phyloP scores from a whole-genome alignment of 2,888 invertebrate genomes.

The Ormyrus rosae region DNA sequence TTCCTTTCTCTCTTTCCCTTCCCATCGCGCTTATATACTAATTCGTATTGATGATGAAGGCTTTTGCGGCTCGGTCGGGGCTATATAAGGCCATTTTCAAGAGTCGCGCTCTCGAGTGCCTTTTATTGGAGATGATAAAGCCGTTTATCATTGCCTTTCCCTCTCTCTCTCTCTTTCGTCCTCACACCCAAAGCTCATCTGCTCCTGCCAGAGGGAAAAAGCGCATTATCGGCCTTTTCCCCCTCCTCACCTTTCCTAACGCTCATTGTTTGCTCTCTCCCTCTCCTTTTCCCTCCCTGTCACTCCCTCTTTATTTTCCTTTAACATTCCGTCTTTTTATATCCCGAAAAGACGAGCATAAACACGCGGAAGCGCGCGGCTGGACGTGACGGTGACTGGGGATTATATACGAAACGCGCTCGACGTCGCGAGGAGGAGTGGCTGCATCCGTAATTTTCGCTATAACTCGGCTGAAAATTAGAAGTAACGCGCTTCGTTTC shows the following conservation, averaged over 20 bases:
- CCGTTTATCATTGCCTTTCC: conserved; percentile 54
- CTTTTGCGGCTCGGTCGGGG: conserved; percentile 15
- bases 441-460: no score
- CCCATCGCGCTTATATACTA: conserved; percentile 19
- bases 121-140: conserved; percentile 56
- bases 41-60: conserved; percentile 55
- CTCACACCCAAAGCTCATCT: conserved; percentile 33
- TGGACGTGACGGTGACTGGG: background rate
- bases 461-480: no score
- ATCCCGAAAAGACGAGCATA: background rate
- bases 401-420: conserved; percentile 6
- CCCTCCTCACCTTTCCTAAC: background rate
- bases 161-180: background rate
- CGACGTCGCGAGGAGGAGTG: no score
- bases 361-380: conserved; percentile 22
- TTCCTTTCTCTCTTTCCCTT: background rate
- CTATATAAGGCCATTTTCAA: conserved; percentile 46
- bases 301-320: background rate
- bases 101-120: conserved; percentile 41
- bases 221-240: conserved; percentile 46
- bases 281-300: background rate
- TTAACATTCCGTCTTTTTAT: background rate
- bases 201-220: conserved; percentile 26
- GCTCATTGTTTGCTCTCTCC: conserved; percentile 27
- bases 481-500: no score